A percentile compares a stretch with the other conserved stretches of the same genome.
Conservation (phyloP, 2,888 invertebrate genomes). For the Himalopsyche tibetana region DNA sequence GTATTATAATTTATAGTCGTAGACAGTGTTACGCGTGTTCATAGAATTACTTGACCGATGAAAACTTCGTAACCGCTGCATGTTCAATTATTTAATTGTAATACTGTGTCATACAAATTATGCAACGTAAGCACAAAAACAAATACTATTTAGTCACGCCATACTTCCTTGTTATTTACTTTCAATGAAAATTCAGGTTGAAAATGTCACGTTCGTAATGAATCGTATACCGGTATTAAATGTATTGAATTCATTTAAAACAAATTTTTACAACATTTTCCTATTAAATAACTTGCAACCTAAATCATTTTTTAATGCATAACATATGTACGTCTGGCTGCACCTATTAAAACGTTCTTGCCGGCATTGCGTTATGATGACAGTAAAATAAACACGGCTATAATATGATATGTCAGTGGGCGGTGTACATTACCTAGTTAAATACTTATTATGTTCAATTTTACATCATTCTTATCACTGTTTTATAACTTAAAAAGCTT, state of each 20-base stretch:
- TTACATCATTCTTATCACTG: too few relatives aligned
- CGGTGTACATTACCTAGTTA: too few relatives aligned
- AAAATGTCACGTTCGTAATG: slow-evolving; percentile 15
- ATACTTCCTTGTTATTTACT: slow-evolving; percentile 4
- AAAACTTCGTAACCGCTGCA: slow-evolving; percentile 9
- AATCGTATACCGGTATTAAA: not conserved
- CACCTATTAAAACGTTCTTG: too few relatives aligned
- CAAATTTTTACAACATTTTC: too few relatives aligned
- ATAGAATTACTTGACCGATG: not conserved
- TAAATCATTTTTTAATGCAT: too few relatives aligned
- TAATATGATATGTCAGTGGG: too few relatives aligned
- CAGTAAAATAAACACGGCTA: too few relatives aligned
- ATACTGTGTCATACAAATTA: not conserved
- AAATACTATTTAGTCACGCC: slow-evolving; percentile 14
- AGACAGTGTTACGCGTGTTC: not conserved
- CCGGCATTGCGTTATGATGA: too few relatives aligned
- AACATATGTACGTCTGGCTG: too few relatives aligned
- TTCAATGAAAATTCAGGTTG: not conserved
- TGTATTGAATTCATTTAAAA: not conserved
- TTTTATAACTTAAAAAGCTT: too few relatives aligned
- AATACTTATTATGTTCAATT: too few relatives aligned
- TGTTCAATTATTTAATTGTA: not conserved
- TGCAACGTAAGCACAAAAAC: slow-evolving; percentile 3
- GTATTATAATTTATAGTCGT: not conserved
- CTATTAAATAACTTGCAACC: too few relatives aligned